Base-by-base conservation (phyloP, 1,140 invertebrate genomes). In the Ips typographus region DNA sequence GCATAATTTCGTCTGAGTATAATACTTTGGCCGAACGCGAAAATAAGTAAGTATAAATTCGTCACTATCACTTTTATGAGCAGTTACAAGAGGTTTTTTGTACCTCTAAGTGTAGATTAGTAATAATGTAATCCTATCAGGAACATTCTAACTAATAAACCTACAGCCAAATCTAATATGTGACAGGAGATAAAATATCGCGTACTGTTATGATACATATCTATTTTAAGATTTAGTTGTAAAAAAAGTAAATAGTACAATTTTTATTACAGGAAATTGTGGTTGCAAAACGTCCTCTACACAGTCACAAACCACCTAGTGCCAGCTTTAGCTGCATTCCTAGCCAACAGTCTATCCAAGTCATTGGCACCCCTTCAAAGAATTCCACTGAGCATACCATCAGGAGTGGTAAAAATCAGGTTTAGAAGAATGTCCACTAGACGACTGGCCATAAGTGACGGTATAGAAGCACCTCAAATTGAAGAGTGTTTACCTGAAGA, bases 301-400 rank as follows among this genome's bases (percentile, higher is more conserved):
- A 79, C 71, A 56, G 55, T 79, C 6, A 65, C 81, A 49, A 76
- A 79, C 37, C 79, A 82, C 68, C 65, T 82, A 0, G 71, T 84
- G 36, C 82, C 82, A 49, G 79, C 83, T 49, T 44, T 83, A 43
- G 71, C 83, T 38, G 82, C 83, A 8, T 83, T 83, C 70, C 73
- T 84, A 1, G 82, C 80, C 7, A 84, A 84, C 68, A 83, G 78
- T n/a, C 73, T 84, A 51, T 83, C 83, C 7, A 69, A 78, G 70
- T 82, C 83, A 41, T 72, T 84, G 42, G 82, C 82, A 7, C 82
- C 81, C 1, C 82, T 83, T 5, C 83, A 84, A 74, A 80, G 65
- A 43, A 70, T 75, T 53, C 64, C 68, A 36, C 67, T 72, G 8
- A 63, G 44, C 53, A 5, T 70, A 56, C 68, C 51, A 2, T 61